These are phyloP conservation scores for Myotis pilosus DNA, from an alignment of 2,797 vertebrate genomes.

Conservation along the genomic window DNA sequence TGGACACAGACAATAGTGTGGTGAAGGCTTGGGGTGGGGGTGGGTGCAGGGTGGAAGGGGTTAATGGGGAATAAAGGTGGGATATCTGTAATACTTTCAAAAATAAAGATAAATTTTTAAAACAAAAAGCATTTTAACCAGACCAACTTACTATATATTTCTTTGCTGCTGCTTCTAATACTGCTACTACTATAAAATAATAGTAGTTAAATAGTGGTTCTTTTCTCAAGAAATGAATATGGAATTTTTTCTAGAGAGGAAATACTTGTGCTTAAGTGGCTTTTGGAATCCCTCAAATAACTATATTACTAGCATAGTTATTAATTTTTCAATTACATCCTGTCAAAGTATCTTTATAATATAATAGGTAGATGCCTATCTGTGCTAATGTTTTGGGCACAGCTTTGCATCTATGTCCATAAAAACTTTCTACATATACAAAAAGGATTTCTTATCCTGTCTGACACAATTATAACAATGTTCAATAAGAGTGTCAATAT, in stretches of 20 bases:
- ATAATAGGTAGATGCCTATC: not conserved
- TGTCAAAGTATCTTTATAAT: not conserved
- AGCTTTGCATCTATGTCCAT: not conserved
- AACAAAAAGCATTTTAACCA: slow-evolving; percentile 7
- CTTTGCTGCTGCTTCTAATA: not conserved
- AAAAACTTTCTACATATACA: not conserved
- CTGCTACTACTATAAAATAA: not conserved
- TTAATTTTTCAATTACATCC: not conserved
- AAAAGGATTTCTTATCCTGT: not conserved
- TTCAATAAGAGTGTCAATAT: not conserved
- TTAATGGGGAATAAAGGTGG: no score
- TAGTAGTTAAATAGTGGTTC: not conserved
- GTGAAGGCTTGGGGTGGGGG: no score
- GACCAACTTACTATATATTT: not conserved
- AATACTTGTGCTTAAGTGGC: not conserved
- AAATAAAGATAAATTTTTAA: no score
- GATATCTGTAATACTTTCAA: no score
- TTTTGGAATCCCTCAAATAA: slow-evolving; percentile 23
- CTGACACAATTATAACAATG: not conserved
- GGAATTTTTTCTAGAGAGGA: not conserved
- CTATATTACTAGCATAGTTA: not conserved
- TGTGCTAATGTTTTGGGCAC: not conserved
- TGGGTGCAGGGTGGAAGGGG: no score
- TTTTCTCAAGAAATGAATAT: slow-evolving; percentile 24
- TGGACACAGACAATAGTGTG: no score